Conservation (phyloP, 2,113 vertebrate species). For the Nothoprocta perdicaria region DNA sequence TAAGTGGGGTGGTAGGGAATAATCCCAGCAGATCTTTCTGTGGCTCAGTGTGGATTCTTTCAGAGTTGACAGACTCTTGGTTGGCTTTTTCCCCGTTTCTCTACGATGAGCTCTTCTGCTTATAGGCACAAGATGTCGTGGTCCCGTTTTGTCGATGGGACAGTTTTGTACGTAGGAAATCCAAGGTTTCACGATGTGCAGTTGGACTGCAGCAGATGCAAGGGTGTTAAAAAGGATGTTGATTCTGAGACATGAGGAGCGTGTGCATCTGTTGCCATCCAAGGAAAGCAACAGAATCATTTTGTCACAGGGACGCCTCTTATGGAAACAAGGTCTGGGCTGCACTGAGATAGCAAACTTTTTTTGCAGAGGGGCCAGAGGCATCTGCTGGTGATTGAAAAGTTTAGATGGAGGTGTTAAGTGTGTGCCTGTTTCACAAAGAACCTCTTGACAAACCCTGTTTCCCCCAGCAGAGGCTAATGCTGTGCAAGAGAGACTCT, state of each 20-base stretch:
- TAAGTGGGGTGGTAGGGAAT: no score
- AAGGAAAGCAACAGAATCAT: not conserved
- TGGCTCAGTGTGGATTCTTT: no score
- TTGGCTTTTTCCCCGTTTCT: no score
- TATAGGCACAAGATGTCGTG: no score
- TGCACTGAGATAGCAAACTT: not conserved
- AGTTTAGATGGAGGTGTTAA: not conserved
- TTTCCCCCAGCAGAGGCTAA: not conserved
- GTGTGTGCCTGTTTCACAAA: not conserved
- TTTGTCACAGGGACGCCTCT: not conserved
- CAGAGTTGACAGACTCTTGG: no score
- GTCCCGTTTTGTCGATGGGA: no score
- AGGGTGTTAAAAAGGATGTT: not conserved
- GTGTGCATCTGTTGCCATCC: not conserved
- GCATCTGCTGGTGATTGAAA: not conserved
- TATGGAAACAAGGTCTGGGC: not conserved
- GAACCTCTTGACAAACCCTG: not conserved
- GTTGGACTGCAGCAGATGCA: no score
- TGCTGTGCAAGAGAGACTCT: accelerated
- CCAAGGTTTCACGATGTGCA: no score
- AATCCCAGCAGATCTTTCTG: no score
- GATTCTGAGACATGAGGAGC: not conserved
- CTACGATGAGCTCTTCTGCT: no score
- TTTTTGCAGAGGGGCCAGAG: not conserved
- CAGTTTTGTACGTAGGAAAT: no score